Evolutionary conservation across 2,113 vertebrate genomes (phyloP).

Genomic region (Bubalus kerabau): DNA sequence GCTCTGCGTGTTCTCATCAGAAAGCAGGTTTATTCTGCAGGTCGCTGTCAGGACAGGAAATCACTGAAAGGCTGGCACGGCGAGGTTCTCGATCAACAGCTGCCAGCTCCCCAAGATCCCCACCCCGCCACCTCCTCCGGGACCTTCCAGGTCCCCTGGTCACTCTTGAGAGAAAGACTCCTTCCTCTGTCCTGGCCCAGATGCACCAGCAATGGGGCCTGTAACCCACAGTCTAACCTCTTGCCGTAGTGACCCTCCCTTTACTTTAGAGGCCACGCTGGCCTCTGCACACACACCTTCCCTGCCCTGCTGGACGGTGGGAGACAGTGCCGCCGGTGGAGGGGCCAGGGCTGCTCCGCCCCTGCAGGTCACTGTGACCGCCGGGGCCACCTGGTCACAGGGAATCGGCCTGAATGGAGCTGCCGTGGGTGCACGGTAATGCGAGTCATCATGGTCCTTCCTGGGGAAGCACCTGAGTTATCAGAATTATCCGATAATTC

Average conservation of each 20-base stretch:
- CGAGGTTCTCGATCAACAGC: not conserved
- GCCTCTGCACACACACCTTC: rapidly evolving
- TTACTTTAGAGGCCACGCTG: rapidly evolving
- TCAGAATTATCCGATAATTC: too few relatives aligned
- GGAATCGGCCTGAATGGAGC: rapidly evolving
- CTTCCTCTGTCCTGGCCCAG: not conserved
- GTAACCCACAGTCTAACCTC: rapidly evolving
- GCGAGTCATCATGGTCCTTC: rapidly evolving
- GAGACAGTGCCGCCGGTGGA: rapidly evolving
- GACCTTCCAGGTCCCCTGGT: not conserved
- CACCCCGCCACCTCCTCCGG: too few relatives aligned
- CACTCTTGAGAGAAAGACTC: not conserved
- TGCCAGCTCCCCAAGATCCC: rapidly evolving
- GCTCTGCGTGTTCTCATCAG: not conserved
- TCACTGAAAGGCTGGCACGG: not conserved
- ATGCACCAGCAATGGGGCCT: rapidly evolving
- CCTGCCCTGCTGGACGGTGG: rapidly evolving
- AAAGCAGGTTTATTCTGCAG: too few relatives aligned
- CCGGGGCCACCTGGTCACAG: rapidly evolving
- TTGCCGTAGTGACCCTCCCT: rapidly evolving
- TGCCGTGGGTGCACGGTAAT: rapidly evolving
- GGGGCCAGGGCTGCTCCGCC: not conserved
- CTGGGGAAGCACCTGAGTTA: rapidly evolving
- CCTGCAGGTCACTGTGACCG: rapidly evolving
- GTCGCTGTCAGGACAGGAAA: not conserved